These are phyloP conservation scores for Pimephales promelas DNA, from an alignment of 2,113 vertebrate species.

Conservation along the genomic window DNA sequence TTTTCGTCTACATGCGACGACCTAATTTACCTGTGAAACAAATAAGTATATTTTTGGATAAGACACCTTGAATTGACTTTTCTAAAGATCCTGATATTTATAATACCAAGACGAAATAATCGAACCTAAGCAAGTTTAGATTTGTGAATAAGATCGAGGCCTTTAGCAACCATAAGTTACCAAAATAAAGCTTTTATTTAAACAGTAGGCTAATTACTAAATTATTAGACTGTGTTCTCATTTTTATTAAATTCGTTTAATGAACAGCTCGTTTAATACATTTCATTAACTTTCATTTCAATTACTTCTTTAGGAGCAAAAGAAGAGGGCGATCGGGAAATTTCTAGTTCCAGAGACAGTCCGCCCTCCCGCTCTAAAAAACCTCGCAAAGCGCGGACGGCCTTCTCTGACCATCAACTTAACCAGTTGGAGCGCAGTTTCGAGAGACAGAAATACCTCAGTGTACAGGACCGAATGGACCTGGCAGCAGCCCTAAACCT, in stretches of 20 bases:
- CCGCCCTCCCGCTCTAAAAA: conserved; percentile 93
- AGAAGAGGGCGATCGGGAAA: conserved; percentile 95
- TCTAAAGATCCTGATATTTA: neutral
- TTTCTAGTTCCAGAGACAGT: conserved; percentile 96
- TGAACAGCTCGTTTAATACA: no score
- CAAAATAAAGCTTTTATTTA: neutral
- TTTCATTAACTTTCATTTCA: neutral
- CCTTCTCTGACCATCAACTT: conserved; percentile 97
- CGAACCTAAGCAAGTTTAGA: neutral
- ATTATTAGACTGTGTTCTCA: neutral
- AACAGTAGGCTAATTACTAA: neutral
- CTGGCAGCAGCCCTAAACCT: conserved; percentile 94
- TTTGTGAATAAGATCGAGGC: neutral
- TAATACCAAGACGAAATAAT: neutral
- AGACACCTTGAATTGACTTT: conserved; percentile 33
- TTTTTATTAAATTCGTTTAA: neutral
- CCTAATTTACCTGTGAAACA: conserved; percentile 38
- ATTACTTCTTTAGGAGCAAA: conserved; percentile 80
- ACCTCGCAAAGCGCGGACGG: conserved; percentile 94
- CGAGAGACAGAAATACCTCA: conserved; percentile 97
- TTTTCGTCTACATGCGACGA: conserved; percentile 69
- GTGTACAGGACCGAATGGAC: conserved; percentile 98
- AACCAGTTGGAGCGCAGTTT: conserved; percentile 98
- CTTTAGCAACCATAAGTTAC: neutral
- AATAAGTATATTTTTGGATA: conserved; percentile 60